Evolutionary conservation across 2,888 invertebrate species (phyloP).

Genomic region (Macaria liturata): DNA sequence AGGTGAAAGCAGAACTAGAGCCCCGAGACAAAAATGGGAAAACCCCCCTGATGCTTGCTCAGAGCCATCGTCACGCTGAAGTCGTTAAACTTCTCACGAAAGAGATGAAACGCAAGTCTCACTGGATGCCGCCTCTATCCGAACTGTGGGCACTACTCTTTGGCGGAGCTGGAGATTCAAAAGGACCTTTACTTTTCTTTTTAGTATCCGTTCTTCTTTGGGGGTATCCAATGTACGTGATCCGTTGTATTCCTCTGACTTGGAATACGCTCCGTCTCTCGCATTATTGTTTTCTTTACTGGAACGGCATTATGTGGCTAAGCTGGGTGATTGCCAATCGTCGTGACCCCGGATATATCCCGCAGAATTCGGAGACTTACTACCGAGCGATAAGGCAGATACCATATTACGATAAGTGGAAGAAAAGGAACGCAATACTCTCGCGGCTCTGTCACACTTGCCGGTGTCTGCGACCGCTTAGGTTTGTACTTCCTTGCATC

Average conservation of each 20-base stretch:
- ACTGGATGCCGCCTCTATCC: constrained; percentile 94
- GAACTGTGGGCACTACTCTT: constrained; percentile 95
- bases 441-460: constrained; percentile 96
- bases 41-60: constrained; percentile 94
- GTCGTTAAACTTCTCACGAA: constrained; percentile 91
- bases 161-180: constrained; percentile 95
- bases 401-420: constrained; percentile 96
- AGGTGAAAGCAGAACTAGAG: constrained; percentile 94
- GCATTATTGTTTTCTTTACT: constrained; percentile 95
- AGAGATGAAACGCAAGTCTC: constrained; percentile 91
- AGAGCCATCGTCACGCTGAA: constrained; percentile 93
- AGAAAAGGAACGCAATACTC: constrained; percentile 91
- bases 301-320: constrained; percentile 96
- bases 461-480: constrained; percentile 91
- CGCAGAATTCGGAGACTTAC: constrained; percentile 94
- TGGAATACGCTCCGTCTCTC: constrained; percentile 94
- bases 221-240: constrained; percentile 97
- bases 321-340: constrained; percentile 95
- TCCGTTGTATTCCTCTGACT: constrained; percentile 94
- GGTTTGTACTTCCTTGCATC: no score
- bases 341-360: constrained; percentile 94
- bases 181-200: constrained; percentile 93
- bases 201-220: constrained; percentile 93
- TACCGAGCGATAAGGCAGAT: constrained; percentile 95
- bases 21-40: constrained; percentile 96